Percentiles rank a stretch among this genome's conserved stretches.
Conservation (phyloP, 2,888 invertebrate species). For the Dendrolimus houi region DNA sequence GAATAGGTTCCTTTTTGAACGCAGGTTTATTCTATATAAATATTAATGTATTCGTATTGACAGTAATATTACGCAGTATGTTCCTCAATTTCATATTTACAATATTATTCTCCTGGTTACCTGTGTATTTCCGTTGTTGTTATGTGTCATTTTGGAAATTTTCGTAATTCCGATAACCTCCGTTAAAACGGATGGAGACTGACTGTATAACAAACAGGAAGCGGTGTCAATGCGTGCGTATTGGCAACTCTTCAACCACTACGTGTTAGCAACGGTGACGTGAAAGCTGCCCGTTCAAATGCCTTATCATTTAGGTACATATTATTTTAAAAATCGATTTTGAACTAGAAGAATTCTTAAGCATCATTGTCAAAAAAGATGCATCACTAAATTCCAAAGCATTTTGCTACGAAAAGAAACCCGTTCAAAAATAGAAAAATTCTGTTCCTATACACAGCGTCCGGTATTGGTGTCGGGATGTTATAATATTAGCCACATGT, state of each 20-base stretch:
- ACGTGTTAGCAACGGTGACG: conserved; percentile 33
- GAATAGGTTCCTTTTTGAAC: too few species aligned
- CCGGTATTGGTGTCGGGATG: conserved; percentile 32
- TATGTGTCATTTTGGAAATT: background rate
- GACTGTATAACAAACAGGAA: conserved; percentile 65
- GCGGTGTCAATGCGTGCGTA: conserved; percentile 38
- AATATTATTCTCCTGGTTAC: too few species aligned
- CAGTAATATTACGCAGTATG: too few species aligned
- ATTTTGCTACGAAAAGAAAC: background rate
- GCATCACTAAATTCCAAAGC: background rate
- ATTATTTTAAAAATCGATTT: background rate
- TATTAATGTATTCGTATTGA: too few species aligned
- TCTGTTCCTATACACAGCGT: conserved; percentile 3
- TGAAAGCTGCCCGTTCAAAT: conserved; percentile 7
- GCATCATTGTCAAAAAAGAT: background rate
- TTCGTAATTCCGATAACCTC: background rate
- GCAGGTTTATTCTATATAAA: too few species aligned
- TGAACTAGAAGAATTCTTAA: background rate
- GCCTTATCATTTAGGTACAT: background rate
- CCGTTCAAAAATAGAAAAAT: background rate
- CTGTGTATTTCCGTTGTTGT: background rate
- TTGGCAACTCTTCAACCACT: conserved; percentile 63
- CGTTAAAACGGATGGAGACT: conserved; percentile 16
- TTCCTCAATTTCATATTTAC: too few species aligned
- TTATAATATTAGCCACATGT: conserved; percentile 31